These are phyloP conservation scores for Phenganax subtilis DNA, from an alignment of 92 coral and sea anemone species.

Conservation along the genomic window DNA sequence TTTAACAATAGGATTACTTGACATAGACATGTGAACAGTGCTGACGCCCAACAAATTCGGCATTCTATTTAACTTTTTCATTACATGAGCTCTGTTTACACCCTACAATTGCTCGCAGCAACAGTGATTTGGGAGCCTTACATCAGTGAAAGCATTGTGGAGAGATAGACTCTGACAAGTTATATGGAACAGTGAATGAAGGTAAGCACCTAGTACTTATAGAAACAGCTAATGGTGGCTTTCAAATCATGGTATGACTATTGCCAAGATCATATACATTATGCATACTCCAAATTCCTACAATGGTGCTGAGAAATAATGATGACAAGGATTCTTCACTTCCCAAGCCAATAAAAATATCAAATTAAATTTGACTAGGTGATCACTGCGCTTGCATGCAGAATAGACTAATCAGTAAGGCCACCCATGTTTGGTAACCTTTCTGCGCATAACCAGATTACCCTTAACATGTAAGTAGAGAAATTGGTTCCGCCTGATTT, in stretches of 20 bases:
- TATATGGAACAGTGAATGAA: not conserved
- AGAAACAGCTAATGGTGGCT: not conserved
- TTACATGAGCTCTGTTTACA: not conserved
- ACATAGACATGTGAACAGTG: conserved; percentile 18
- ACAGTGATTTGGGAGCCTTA: not conserved
- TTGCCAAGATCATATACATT: not conserved
- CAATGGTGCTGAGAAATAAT: not conserved
- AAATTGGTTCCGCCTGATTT: too few relatives aligned
- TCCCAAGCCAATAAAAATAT: too few relatives aligned
- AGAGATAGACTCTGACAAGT: not conserved
- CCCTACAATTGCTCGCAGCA: not conserved
- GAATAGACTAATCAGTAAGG: too few relatives aligned
- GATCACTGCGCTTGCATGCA: too few relatives aligned
- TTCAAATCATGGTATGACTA: not conserved
- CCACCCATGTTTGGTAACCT: too few relatives aligned
- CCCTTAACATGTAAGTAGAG: too few relatives aligned
- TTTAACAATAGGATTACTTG: conserved; percentile 30
- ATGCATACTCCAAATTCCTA: conserved; percentile 10
- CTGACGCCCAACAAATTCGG: conserved; percentile 26
- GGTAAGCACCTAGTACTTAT: conserved; percentile 1
- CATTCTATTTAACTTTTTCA: conserved; percentile 9
- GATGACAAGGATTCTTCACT: too few relatives aligned
- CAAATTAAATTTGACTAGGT: too few relatives aligned
- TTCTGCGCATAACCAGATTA: too few relatives aligned
- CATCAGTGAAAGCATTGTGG: not conserved